Evolutionary conservation across 1,140 invertebrate species (phyloP).

Genomic region (Panagrolaimus sp.): DNA sequence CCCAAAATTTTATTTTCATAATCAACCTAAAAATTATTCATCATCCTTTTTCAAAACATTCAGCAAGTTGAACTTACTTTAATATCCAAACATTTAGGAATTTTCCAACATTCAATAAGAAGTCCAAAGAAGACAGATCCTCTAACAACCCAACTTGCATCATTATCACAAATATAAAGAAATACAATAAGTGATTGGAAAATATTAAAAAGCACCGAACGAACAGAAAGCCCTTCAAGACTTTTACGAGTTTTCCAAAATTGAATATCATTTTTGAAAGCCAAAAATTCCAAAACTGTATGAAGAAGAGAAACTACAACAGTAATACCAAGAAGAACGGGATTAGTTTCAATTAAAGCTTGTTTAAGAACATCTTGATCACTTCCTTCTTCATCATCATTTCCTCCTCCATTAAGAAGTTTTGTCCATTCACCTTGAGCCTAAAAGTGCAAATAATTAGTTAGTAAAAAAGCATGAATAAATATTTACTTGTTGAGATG

Average conservation of each 20-base stretch:
- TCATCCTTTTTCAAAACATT: too few relatives aligned
- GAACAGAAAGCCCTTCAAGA: constrained; percentile 89
- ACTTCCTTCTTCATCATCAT: constrained; percentile 62
- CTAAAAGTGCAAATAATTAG: too few relatives aligned
- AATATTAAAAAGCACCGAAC: constrained; percentile 97
- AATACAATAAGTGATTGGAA: constrained; percentile 91
- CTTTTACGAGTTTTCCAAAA: constrained; percentile 98
- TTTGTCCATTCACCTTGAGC: constrained; percentile 59
- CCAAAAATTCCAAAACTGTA: constrained; percentile 93
- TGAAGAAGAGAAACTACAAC: constrained; percentile 87
- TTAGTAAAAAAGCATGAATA: too few relatives aligned
- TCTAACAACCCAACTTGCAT: constrained; percentile 89
- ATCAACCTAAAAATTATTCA: constrained; percentile 65
- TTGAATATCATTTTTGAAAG: constrained; percentile 99
- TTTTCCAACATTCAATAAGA: constrained; percentile 98
- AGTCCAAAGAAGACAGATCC: constrained; percentile 78
- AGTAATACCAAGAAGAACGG: constrained; percentile 83
- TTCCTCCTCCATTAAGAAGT: constrained; percentile 64
- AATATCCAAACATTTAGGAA: constrained; percentile 71
- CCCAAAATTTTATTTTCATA: constrained; percentile 70
- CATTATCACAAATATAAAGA: constrained; percentile 89
- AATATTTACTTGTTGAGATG: constrained; percentile 66
- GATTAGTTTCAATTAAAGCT: constrained; percentile 90
- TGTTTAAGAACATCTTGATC: constrained; percentile 96
- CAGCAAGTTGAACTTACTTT: constrained; percentile 22